Percentiles rank a stretch among this genome's conserved stretches.
These are phyloP conservation scores for Ctenomys sociabilis DNA, from an alignment of 2,113 vertebrate species.

Conservation along the genomic window DNA sequence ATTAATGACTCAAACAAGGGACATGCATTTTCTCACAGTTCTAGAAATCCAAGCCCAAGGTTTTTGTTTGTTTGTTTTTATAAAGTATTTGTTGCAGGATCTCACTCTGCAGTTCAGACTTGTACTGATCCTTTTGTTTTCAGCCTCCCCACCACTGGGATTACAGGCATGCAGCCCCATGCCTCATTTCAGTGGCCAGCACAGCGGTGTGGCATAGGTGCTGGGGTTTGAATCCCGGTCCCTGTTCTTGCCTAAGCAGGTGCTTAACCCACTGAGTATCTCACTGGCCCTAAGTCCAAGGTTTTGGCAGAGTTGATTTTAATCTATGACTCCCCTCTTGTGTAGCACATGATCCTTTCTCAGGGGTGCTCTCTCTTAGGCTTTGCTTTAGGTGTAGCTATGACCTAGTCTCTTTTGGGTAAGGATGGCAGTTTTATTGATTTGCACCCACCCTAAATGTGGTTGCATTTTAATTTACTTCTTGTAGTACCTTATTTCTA, in stretches of 20 bases:
- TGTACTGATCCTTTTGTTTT: too few species aligned
- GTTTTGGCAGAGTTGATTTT: background rate
- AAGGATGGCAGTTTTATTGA: background rate
- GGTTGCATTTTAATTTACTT: background rate
- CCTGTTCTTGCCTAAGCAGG: too few species aligned
- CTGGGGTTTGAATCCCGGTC: too few species aligned
- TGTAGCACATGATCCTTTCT: background rate
- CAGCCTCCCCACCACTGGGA: too few species aligned
- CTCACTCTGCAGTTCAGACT: too few species aligned
- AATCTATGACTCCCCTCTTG: background rate
- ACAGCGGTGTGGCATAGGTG: too few species aligned
- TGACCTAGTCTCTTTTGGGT: background rate
- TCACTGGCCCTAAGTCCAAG: background rate
- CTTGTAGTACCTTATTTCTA: background rate
- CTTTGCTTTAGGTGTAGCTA: background rate
- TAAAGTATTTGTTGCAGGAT: too few species aligned
- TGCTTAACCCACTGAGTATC: too few species aligned
- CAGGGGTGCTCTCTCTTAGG: background rate
- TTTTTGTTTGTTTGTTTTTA: background rate
- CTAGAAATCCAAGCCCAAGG: background rate
- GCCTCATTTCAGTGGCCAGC: too few species aligned
- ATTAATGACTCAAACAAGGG: background rate
- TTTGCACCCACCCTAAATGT: background rate
- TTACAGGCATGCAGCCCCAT: too few species aligned
- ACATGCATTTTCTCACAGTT: background rate